Conservation (phyloP, 2,888 invertebrate species). For the Polydrusus cervinus region DNA sequence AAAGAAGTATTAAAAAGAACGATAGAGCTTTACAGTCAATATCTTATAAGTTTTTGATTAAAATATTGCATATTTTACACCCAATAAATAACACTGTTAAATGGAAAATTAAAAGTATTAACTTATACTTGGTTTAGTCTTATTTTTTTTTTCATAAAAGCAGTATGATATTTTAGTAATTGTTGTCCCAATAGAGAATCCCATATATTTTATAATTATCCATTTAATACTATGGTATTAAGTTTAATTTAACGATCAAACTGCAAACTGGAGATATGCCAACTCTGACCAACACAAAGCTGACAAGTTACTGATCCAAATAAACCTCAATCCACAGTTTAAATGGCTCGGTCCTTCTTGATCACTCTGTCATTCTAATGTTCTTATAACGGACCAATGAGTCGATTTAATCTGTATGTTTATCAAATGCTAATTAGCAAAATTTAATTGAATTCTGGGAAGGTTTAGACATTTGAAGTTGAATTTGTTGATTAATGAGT, state of each 20-base stretch:
- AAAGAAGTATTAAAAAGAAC: too few relatives aligned
- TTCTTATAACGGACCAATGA: slow-evolving; percentile 44
- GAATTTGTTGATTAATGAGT: not conserved
- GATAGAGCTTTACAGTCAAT: too few relatives aligned
- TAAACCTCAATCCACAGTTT: slow-evolving; percentile 11
- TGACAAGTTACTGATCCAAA: slow-evolving; percentile 13
- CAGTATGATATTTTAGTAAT: too few relatives aligned
- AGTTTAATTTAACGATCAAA: not conserved
- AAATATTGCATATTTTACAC: too few relatives aligned
- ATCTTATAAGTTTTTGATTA: too few relatives aligned
- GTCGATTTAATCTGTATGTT: slow-evolving; percentile 34
- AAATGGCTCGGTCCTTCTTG: slow-evolving; percentile 16
- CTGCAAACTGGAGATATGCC: slow-evolving; percentile 2
- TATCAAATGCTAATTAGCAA: slow-evolving; percentile 28
- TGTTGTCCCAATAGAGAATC: too few relatives aligned
- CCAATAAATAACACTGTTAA: too few relatives aligned
- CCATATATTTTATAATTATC: not conserved
- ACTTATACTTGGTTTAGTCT: too few relatives aligned
- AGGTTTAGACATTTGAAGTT: not conserved
- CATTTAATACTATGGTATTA: not conserved
- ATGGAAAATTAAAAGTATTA: too few relatives aligned
- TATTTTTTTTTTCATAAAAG: too few relatives aligned
- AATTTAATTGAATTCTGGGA: slow-evolving; percentile 40
- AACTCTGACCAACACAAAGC: slow-evolving; percentile 7
- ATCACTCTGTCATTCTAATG: slow-evolving; percentile 36